These are phyloP conservation scores for Melanogrammus aeglefinus DNA, from an alignment of 2,797 vertebrate species.

Conservation along the genomic window DNA sequence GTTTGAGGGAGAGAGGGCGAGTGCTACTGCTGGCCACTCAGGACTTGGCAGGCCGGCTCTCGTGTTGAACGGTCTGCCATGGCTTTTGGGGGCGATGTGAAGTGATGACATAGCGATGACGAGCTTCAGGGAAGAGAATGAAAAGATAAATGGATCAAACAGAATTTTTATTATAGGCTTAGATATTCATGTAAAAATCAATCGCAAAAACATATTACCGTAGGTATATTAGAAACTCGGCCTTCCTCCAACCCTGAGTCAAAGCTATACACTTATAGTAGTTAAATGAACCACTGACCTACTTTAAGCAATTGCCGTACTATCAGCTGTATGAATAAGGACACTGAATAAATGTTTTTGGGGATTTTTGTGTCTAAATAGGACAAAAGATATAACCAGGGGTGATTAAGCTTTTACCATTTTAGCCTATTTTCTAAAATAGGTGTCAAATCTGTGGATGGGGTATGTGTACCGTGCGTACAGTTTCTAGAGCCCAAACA, in stretches of 20 bases:
- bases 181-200: neutral
- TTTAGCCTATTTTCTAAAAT: slow-evolving; percentile 24
- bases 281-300: neutral
- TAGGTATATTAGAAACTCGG: neutral
- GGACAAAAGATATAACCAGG: slow-evolving; percentile 17
- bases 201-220: neutral
- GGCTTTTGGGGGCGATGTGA: slow-evolving; percentile 6
- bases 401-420: slow-evolving; percentile 23
- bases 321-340: neutral
- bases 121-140: neutral
- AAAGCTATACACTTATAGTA: neutral
- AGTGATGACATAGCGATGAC: neutral
- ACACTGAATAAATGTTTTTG: neutral
- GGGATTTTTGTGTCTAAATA: slow-evolving; percentile 13
- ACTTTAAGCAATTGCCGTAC: neutral
- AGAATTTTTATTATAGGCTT: neutral
- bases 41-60: slow-evolving; percentile 38
- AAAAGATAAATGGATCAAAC: neutral
- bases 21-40: neutral
- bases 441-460: slow-evolving; percentile 22
- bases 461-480: neutral
- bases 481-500: slow-evolving; percentile 9
- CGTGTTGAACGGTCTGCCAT: slow-evolving; percentile 30
- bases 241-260: neutral
- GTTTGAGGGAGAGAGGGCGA: slow-evolving; percentile 20